Evolutionary conservation across 2,888 invertebrate species (phyloP).

Genomic region (Ctena decussata): DNA sequence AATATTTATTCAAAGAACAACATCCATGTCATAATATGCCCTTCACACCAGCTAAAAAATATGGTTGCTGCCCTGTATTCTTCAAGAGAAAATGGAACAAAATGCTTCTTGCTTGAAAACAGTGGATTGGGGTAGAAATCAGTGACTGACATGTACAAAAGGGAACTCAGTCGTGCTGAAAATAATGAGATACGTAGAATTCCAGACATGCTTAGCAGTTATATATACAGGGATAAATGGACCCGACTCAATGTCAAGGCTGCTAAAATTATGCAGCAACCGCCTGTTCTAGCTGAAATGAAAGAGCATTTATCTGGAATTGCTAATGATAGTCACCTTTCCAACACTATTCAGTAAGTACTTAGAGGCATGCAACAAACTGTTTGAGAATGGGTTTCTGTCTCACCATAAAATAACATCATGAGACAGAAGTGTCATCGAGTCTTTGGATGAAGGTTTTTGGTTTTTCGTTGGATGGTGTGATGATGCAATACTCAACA

Average conservation of each 20-base stretch:
- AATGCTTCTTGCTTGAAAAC: not conserved
- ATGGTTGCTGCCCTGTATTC: not conserved
- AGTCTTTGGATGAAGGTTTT: too few relatives aligned
- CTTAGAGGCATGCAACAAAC: not conserved
- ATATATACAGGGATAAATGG: not conserved
- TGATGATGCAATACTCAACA: not conserved
- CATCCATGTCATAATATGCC: not conserved
- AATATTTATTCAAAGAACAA: not conserved
- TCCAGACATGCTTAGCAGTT: not conserved
- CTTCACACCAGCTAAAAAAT: not conserved
- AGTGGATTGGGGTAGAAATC: not conserved
- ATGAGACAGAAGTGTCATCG: too few relatives aligned
- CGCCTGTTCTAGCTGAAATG: too few relatives aligned
- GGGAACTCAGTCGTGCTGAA: not conserved
- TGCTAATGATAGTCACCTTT: too few relatives aligned
- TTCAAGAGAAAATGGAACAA: not conserved
- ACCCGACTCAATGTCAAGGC: not conserved
- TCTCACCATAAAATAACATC: not conserved
- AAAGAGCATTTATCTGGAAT: too few relatives aligned
- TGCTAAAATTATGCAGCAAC: too few relatives aligned
- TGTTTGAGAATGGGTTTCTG: not conserved
- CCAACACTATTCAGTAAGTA: too few relatives aligned
- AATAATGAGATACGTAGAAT: not conserved
- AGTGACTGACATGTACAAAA: not conserved
- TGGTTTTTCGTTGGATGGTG: too few relatives aligned